A percentile compares a stretch with the other conserved stretches of the same genome.
These are phyloP conservation scores for Cnemophilus loriae DNA, from an alignment of 2,113 vertebrate species.

Conservation along the genomic window DNA sequence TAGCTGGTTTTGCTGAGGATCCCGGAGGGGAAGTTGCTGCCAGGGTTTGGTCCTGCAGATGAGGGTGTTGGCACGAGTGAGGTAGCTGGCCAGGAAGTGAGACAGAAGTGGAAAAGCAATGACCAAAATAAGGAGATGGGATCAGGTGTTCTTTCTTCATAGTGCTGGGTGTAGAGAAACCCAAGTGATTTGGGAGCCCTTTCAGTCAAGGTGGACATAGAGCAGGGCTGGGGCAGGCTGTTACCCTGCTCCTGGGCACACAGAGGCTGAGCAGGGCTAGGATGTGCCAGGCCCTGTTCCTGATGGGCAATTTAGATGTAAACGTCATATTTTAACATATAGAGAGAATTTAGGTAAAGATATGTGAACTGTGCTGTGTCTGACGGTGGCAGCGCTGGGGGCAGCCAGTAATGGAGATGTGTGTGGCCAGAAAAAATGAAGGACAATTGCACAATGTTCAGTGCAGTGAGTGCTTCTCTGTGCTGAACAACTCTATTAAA, in stretches of 20 bases:
- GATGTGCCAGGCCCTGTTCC: background rate
- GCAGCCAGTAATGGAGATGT: background rate
- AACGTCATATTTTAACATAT: rapidly evolving
- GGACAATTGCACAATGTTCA: background rate
- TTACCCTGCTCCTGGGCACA: rapidly evolving
- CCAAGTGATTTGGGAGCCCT: background rate
- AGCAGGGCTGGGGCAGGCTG: background rate
- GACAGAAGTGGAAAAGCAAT: background rate
- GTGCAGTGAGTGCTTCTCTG: background rate
- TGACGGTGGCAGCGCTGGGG: background rate
- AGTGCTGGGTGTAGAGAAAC: background rate
- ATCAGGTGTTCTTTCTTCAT: background rate
- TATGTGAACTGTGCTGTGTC: background rate
- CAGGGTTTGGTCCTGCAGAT: background rate
- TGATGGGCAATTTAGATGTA: background rate
- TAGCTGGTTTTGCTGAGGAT: background rate
- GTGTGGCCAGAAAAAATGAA: background rate
- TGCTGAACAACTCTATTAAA: background rate
- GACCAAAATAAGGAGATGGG: background rate
- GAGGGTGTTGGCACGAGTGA: background rate
- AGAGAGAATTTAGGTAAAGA: background rate
- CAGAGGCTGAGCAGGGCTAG: background rate
- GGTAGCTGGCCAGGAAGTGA: background rate
- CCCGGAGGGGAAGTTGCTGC: background rate
- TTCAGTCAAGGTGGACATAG: background rate